Evolutionary conservation across 2,797 vertebrate species (phyloP).

Genomic region (Ispidina picta): DNA sequence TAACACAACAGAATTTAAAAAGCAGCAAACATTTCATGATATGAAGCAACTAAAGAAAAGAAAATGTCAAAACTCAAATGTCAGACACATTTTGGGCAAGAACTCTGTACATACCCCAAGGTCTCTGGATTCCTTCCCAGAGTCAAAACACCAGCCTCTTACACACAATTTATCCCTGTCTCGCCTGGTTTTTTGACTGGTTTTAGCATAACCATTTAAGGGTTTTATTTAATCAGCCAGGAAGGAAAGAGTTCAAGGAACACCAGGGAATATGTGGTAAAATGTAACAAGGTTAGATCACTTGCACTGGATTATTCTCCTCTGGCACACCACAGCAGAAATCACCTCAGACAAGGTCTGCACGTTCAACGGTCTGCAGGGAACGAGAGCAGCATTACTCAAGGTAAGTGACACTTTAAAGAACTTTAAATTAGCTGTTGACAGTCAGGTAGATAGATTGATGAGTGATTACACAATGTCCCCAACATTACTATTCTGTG

Average conservation of each 20-base stretch:
- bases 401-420: constrained; percentile 62
- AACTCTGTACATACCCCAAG: neutral
- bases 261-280: constrained; percentile 29
- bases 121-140: neutral
- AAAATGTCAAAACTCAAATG: constrained; percentile 6
- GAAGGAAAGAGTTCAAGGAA: constrained; percentile 21
- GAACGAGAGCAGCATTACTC: constrained; percentile 28
- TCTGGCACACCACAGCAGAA: neutral
- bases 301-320: constrained; percentile 16
- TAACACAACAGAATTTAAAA: neutral
- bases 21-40: neutral
- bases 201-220: neutral
- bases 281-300: constrained; percentile 1
- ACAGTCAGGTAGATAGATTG: constrained; percentile 60
- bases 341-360: neutral
- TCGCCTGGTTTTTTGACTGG: neutral
- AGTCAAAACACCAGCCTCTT: constrained; percentile 13
- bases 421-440: constrained; percentile 64
- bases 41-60: neutral
- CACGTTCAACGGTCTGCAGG: neutral
- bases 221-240: constrained; percentile 23
- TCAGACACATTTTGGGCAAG: neutral
- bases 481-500: constrained; percentile 12
- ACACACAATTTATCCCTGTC: neutral
- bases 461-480: constrained; percentile 27